Base-by-base conservation (phyloP, 1,140 invertebrate species). In the Tribolium madens region DNA sequence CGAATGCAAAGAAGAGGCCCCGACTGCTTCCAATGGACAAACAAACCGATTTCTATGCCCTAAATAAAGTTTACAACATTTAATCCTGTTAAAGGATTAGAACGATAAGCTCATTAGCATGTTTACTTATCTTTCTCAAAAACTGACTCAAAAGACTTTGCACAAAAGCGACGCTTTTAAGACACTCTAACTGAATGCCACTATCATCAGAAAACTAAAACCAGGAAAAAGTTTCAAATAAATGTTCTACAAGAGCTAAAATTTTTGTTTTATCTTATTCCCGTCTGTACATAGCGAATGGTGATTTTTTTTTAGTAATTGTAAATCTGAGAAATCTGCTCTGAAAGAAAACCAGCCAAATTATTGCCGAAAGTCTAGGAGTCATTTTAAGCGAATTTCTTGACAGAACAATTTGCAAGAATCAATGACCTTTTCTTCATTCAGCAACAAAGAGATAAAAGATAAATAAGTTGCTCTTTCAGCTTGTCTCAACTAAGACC, bases 1-100 rank as follows among this genome's bases (percentile, higher is more conserved):
- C 21, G 18, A 64, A 64, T 33, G 57, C 57, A 33, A 64, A n/a
- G 57, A 64, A 64, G 26, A 9, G 31, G 13, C 18, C 53, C 5
- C n/a, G n/a, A 60, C 31, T 12, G 57, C n/a, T 36, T 64, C 26
- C 57, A 2, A 64, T 64, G 26, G 57, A 64, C 57, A 14, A 33
- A 64, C 57, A 64, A 57, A 64, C 57, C 57, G 26, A 64, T 64
- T 64, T 64, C 57, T 64, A 33, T 64, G 57, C 57, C 57, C 57
- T 33, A 14, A 64, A 33, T 64, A 31, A 18, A 21, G 57, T 26
- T 21, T 57, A 64, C 57, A 26, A 33, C 57, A 33, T 33, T 64
- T 64, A 33, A 64, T 64, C 57, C 21, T 33, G 57, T 64, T 33
- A 64, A 64, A 64, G 57, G 57, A 64, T 64, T 64, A 64, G 18